Conservation (phyloP, 2,113 vertebrate species). For the Stegastes partitus region DNA sequence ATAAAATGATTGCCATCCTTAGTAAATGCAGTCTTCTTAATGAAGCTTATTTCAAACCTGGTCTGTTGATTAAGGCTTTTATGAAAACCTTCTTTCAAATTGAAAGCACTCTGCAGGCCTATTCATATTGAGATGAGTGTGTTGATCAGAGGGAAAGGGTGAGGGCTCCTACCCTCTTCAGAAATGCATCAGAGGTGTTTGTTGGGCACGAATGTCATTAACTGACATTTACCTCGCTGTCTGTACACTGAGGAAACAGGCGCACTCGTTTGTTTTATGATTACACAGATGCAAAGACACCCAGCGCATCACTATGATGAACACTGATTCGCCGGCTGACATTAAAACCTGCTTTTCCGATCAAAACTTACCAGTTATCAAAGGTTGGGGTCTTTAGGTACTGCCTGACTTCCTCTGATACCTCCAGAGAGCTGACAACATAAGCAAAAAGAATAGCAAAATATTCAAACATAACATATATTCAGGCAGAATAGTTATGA, state of each 20-base stretch:
- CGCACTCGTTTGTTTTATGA: conserved; percentile 34
- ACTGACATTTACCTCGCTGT: conserved; percentile 15
- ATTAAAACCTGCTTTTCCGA: not conserved
- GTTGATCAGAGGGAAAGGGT: conserved; percentile 62
- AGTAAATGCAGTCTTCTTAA: conserved; percentile 19
- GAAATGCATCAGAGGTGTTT: conserved; percentile 53
- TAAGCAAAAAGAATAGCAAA: not conserved
- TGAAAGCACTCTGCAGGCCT: conserved; percentile 35
- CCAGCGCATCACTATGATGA: not conserved
- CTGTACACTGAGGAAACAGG: conserved; percentile 57
- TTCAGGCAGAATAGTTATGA: too few species aligned
- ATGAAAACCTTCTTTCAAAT: conserved; percentile 69
- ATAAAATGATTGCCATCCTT: conserved; percentile 30
- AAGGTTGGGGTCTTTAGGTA: conserved; percentile 87
- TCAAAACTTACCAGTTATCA: conserved; percentile 84
- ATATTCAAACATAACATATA: not conserved
- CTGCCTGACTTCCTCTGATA: conserved; percentile 85
- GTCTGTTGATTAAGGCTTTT: conserved; percentile 57
- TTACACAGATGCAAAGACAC: conserved; percentile 1
- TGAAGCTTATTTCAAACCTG: conserved; percentile 63
- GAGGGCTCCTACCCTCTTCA: conserved; percentile 53
- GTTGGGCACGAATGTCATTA: conserved; percentile 13
- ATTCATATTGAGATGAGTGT: conserved; percentile 84
- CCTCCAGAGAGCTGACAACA: conserved; percentile 81
- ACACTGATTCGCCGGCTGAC: not conserved